These are phyloP conservation scores for Colaptes auratus DNA, from an alignment of 2,113 vertebrate species.

Conservation along the genomic window DNA sequence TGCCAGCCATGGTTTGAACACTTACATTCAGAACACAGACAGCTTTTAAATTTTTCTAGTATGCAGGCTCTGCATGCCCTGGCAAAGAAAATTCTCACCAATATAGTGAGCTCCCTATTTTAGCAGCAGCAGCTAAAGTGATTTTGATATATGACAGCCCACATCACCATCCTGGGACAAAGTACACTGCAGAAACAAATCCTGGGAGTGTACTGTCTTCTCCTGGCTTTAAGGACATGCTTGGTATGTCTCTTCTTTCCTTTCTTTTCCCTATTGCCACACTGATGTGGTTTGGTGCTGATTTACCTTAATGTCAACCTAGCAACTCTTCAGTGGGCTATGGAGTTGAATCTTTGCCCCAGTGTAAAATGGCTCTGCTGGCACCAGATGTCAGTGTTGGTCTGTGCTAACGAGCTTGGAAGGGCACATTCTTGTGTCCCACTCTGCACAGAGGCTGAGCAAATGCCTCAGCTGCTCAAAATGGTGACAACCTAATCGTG, in stretches of 20 bases:
- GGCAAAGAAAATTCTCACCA: not conserved
- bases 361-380: slow-evolving; percentile 8
- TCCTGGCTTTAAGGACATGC: not conserved
- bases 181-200: not conserved
- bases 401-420: not conserved
- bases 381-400: slow-evolving; percentile 80
- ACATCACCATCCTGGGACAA: not conserved
- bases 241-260: slow-evolving; percentile 20
- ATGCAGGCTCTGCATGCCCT: not conserved
- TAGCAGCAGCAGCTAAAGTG: slow-evolving; percentile 5
- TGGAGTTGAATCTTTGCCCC: not conserved
- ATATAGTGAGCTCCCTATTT: not conserved
- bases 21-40: not conserved
- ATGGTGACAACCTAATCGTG: not conserved
- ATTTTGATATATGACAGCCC: not conserved
- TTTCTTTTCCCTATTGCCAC: not conserved
- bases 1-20: not conserved
- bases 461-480: not conserved
- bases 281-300: not conserved
- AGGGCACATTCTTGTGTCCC: not conserved
- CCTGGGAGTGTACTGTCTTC: not conserved
- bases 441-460: not conserved
- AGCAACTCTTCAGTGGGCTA: not conserved
- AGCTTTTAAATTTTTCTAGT: not conserved
- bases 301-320: not conserved